Base-by-base conservation (phyloP, 2,888 invertebrate genomes). In the Troides helena region DNA sequence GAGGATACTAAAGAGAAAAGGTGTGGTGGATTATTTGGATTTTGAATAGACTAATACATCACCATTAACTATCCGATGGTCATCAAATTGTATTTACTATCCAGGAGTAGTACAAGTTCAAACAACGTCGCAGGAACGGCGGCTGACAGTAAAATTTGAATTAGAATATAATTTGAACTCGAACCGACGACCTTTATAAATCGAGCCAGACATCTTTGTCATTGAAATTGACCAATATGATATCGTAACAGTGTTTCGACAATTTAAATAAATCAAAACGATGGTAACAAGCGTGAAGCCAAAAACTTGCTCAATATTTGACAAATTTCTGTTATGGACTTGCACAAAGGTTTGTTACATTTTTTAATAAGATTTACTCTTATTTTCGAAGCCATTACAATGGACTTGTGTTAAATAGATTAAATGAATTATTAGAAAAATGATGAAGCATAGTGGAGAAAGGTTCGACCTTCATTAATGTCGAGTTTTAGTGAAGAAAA, bases 231-330 rank as follows among this genome's bases (percentile, higher is more conserved):
- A 57, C 21, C 57, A 57, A 57, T 6, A 21, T 57, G 23, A 23
- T 57, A 57, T 57, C 50, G 50, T 50, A 50, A 50, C 50, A 14
- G 18, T 50, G 50, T 60, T 60, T 60, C 39, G 18, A 36, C 39
- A 60, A 60, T n/a, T 18, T 18, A 60, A 50, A n/a, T n/a, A 62
- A 62, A 62, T 63, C 18, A 8, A 53, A 39, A 63, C 30, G 18
- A 30, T 56, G 56, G 21, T 25, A 64, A 64, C 25, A 50, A 21
- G 53, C 56, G 30, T 53, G 50, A 62, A 62, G 56, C 10, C n/a
- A 64, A 64, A 56, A n/a, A n/a, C 21, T 64, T 56, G 53, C 36
- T 23, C 18, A 64, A 64, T 64, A 64, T 21, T 56, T 64, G 63
- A 56, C 36, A 64, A 53, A 64, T 18, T 14, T 46, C 50, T 43